Evolutionary conservation across 2,888 invertebrate species (phyloP), one percentile per base, ranked within the genome.

Genomic region (Dexiosoma caninum): DNA sequence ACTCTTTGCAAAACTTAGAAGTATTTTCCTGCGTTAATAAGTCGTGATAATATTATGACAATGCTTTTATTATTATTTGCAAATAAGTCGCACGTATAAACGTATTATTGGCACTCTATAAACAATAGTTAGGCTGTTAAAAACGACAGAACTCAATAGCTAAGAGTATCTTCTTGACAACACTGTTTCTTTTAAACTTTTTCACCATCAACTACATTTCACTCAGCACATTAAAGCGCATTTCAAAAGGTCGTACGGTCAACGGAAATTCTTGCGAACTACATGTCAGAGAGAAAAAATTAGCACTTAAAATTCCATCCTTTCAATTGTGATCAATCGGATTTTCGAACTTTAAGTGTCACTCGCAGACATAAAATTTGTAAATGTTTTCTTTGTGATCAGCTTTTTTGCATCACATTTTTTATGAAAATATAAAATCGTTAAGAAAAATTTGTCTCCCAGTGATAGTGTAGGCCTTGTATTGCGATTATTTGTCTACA

Each of bases 281-380:
- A 72, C 46, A 62, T 75, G 32, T 59, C 67, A 71, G 59, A 4
- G 16, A 40, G 51, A 67, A 46, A 74, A 84, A 85, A 85, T 85
- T 85, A 85, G 85, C 85, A 85, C 85, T 85, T 85, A 85, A 85
- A 85, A 85, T 85, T 84, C 85, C 84, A 51, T 70, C 59, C 64
- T 35, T 76, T 77, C 79, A 82, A 70, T 84, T 84, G 75, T 75
- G 85, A 85, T 85, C 84, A 84, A 85, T 85, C 77, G 86, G 82
- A 84, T 84, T 83, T 84, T 83, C 78, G 84, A 83, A 83, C 83
- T 82, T 78, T 78, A 19, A 67, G 80, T 79, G 81, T 67, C 81
- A 81, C 51, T 60, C 40, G 42, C 30, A 35, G 62, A 71, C 67
- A 72, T 77, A 75, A 70, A 72, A 78, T 78, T 78, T 78, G 70